Evolutionary conservation across 2,113 vertebrate species (phyloP).

Genomic region (Camelus bactrianus): DNA sequence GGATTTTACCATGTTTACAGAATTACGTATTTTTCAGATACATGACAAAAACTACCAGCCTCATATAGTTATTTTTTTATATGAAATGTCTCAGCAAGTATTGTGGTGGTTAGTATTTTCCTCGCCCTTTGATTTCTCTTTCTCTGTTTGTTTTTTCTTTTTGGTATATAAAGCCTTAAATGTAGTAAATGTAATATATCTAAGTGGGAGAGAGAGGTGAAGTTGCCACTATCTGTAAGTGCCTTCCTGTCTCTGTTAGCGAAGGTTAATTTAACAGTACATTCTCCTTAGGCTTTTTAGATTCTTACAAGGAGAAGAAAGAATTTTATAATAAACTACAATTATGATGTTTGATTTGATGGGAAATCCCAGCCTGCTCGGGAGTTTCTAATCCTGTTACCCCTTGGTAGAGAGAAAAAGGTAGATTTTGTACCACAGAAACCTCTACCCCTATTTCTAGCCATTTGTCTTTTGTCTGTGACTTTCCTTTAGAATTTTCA

Average conservation of each 20-base stretch:
- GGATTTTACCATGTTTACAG: conserved; percentile 1
- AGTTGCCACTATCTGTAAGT: background rate
- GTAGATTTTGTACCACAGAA: background rate
- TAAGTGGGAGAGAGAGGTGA: background rate
- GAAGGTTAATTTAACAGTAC: background rate
- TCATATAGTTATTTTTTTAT: background rate
- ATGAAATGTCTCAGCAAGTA: background rate
- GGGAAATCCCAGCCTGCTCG: background rate
- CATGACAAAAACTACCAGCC: background rate
- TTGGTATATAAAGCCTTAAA: background rate
- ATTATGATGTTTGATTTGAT: background rate
- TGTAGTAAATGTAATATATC: background rate
- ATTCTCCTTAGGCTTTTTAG: background rate
- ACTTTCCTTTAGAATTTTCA: background rate
- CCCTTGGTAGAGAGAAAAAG: background rate
- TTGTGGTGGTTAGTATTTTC: background rate
- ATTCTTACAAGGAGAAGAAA: background rate
- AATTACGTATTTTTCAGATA: background rate
- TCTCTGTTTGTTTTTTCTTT: background rate
- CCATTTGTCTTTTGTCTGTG: background rate
- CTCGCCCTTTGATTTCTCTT: background rate
- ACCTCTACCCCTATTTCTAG: background rate
- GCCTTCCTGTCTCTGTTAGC: background rate
- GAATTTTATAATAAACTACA: background rate
- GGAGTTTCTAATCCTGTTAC: background rate